A percentile compares a stretch with the other conserved stretches of the same genome.
phyloP scores from a whole-genome alignment of 2,888 invertebrate genomes.

The Hydriomena furcata region DNA sequence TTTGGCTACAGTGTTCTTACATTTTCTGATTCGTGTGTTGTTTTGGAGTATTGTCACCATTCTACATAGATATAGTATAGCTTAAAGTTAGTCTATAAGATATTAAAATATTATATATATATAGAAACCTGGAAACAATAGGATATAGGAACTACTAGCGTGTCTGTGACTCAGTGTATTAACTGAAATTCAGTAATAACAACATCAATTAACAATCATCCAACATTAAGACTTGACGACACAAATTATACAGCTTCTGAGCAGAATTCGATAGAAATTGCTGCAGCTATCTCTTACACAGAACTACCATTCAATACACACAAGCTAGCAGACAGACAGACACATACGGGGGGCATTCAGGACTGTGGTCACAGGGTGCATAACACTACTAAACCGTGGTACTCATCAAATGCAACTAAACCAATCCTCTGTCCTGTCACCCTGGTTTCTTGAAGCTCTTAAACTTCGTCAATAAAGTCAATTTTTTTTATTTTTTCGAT shows the following conservation, averaged over 20 bases:
- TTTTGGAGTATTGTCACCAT: no score
- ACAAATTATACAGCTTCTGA: conserved; percentile 3
- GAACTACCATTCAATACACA: conserved; percentile 44
- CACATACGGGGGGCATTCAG: conserved; percentile 41
- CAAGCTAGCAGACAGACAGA: conserved; percentile 33
- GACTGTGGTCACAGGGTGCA: conserved; percentile 52
- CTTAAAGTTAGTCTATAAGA: not conserved
- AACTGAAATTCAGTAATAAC: conserved; percentile 17
- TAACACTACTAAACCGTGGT: conserved; percentile 52
- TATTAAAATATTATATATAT: not conserved
- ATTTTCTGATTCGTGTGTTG: no score
- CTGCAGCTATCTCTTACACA: conserved; percentile 20
- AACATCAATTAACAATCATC: conserved; percentile 19
- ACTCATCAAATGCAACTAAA: conserved; percentile 65
- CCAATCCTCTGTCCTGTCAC: conserved; percentile 57
- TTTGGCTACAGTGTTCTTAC: no score
- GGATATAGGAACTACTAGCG: conserved; percentile 9
- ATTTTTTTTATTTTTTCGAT: no score
- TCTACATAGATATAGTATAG: not conserved
- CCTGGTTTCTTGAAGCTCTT: conserved; percentile 46
- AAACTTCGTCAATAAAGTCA: not conserved
- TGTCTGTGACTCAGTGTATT: conserved; percentile 20
- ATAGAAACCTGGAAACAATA: conserved; percentile 4
- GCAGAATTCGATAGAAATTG: conserved; percentile 12
- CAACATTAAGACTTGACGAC: conserved; percentile 23